Conservation (phyloP, 1,140 invertebrate species). For the Popillia japonica region DNA sequence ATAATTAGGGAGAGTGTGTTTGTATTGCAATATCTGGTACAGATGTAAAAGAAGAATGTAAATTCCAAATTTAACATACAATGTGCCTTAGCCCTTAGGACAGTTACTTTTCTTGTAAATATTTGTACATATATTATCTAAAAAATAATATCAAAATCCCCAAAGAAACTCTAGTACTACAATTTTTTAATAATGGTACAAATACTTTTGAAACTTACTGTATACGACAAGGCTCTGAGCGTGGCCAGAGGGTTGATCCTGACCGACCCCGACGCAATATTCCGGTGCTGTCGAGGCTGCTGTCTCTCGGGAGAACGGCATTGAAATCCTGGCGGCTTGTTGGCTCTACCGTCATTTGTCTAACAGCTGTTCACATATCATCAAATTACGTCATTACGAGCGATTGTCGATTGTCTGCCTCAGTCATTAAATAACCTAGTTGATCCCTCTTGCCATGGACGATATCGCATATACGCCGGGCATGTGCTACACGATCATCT, state of each 20-base stretch:
- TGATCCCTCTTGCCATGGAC: conserved; percentile 33
- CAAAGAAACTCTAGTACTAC: too few species aligned
- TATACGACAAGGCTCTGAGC: neutral
- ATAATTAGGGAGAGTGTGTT: too few species aligned
- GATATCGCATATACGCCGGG: neutral
- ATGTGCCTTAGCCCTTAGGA: too few species aligned
- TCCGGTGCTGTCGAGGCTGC: conserved; percentile 49
- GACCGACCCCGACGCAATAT: neutral
- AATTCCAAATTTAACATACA: too few species aligned
- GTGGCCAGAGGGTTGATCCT: conserved; percentile 6
- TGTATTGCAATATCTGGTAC: too few species aligned
- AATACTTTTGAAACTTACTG: too few species aligned
- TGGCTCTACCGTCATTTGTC: conserved; percentile 62
- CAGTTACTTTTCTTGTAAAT: too few species aligned
- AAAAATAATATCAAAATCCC: too few species aligned
- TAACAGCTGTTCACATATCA: conserved; percentile 60
- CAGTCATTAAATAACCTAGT: conserved; percentile 49
- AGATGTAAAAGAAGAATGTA: too few species aligned
- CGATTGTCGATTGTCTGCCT: conserved; percentile 53
- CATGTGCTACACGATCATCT: conserved; percentile 12
- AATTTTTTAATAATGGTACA: too few species aligned
- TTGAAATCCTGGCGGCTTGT: conserved; percentile 57
- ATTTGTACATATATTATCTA: too few species aligned
- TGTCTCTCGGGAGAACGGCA: conserved; percentile 64
- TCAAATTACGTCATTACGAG: conserved; percentile 56